Percentiles rank a stretch among this genome's conserved stretches.
These are phyloP conservation scores for Connochaetes taurinus DNA, from an alignment of 2,113 vertebrate genomes.

Conservation along the genomic window DNA sequence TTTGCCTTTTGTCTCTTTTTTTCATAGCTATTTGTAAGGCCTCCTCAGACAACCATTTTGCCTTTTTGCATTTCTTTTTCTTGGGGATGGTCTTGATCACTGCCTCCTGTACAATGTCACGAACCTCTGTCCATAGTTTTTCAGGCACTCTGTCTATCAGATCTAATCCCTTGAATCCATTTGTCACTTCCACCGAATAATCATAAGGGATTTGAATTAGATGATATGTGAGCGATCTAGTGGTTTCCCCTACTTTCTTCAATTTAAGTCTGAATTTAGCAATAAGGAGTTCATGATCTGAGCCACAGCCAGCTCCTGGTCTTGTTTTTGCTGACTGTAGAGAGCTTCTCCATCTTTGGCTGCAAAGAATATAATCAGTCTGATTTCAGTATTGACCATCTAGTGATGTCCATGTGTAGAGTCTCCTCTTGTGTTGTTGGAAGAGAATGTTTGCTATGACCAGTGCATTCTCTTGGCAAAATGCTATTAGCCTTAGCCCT, in stretches of 20 bases:
- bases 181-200: background rate
- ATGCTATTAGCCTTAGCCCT: background rate
- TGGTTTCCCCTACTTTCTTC: background rate
- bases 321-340: background rate
- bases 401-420: background rate
- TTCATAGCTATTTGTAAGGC: background rate
- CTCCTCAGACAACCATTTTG: background rate
- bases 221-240: background rate
- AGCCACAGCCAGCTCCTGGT: background rate
- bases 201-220: background rate
- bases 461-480: background rate
- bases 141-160: background rate
- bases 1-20: background rate
- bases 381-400: background rate
- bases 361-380: background rate
- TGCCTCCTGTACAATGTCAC: background rate
- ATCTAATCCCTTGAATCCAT: background rate
- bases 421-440: background rate
- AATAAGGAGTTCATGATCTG: background rate
- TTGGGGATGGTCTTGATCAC: background rate
- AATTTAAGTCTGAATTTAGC: background rate
- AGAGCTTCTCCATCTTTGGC: background rate
- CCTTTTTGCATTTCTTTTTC: background rate
- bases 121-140: background rate
- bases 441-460: background rate